Evolutionary conservation across 2,113 vertebrate species (phyloP), one percentile per base, ranked within the genome.

Genomic region (Scatophagus argus): DNA sequence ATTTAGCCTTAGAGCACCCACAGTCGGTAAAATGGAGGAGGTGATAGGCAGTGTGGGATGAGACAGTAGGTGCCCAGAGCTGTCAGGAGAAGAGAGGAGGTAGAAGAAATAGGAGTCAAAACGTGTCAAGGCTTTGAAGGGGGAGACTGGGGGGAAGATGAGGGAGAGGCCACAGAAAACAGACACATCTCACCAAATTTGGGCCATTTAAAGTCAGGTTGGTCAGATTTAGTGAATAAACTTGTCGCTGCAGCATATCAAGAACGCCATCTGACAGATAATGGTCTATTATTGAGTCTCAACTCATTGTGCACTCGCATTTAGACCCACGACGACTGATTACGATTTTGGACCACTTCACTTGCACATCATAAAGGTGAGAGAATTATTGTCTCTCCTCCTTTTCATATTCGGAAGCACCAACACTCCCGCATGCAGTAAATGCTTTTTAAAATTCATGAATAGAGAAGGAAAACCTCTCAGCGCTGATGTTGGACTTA

Each of bases 11-110:
- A 27, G 81, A 88, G 84, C 83, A 74, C 68, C 75, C 63, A 65
- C 76, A 71, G 78, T 76, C 73, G 81, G 52, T 85, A 90, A 90
- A 87, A 92, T 87, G 88, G 88, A 87, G 88, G 88, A 86, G 88
- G 86, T 86, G 73, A 81, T 63, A 61, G 80, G 83, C 71, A 85
- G 81, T 83, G 89, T 89, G 79, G 86, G 88, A 88, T 87, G 84
- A 74, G 83, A 82, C 47, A 85, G 88, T 74, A 89, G 88, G 75
- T 81, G 68, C 87, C 59, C 84, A 73, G 56, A 86, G 74, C 90
- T 87, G 84, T 82, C 84, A 88, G 73, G 63, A 68, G 68, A 70
- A 66, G 66, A 44, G 64, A 55, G 63, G 13, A 19, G 34, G 68
- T 13, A 49, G 63, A 29, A 62, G 38, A 65, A 7, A 44, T 2